phyloP scores from a whole-genome alignment of 2,113 vertebrate species.

The Vanacampus margaritifer region DNA sequence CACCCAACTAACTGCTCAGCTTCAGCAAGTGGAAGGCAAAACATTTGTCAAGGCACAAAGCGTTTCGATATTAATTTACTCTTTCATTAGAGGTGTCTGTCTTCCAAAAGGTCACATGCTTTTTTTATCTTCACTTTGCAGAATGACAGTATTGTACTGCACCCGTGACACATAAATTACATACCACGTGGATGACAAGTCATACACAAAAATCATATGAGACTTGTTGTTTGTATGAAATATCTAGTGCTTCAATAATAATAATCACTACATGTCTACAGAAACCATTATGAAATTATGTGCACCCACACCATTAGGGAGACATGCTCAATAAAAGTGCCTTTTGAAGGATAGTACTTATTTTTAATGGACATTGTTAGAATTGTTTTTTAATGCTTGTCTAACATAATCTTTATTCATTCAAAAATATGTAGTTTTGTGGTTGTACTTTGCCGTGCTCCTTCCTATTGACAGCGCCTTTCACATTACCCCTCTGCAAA shows the following conservation, averaged over 20 bases:
- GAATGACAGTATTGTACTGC: constrained; percentile 30
- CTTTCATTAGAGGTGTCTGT: constrained; percentile 11
- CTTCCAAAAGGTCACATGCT: constrained; percentile 10
- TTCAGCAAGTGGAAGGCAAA: background rate
- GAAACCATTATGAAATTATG: background rate
- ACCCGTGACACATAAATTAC: constrained; percentile 35
- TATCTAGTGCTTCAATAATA: no score
- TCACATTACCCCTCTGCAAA: no score
- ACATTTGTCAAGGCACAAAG: constrained; percentile 5
- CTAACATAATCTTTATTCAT: background rate
- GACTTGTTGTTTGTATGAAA: background rate
- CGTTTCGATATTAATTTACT: background rate
- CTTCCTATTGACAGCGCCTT: no score
- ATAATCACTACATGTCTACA: background rate
- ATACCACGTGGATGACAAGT: constrained; percentile 10
- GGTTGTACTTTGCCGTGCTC: no score
- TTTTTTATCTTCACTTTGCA: constrained; percentile 35
- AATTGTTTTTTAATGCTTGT: background rate
- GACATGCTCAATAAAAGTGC: background rate
- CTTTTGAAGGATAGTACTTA: background rate
- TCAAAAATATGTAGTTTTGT: no score
- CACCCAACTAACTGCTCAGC: background rate
- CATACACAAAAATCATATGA: background rate
- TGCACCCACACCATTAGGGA: background rate
- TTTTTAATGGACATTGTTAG: background rate